Conservation (phyloP, 2,888 invertebrate genomes). For the Macrosiphum euphorbiae region DNA sequence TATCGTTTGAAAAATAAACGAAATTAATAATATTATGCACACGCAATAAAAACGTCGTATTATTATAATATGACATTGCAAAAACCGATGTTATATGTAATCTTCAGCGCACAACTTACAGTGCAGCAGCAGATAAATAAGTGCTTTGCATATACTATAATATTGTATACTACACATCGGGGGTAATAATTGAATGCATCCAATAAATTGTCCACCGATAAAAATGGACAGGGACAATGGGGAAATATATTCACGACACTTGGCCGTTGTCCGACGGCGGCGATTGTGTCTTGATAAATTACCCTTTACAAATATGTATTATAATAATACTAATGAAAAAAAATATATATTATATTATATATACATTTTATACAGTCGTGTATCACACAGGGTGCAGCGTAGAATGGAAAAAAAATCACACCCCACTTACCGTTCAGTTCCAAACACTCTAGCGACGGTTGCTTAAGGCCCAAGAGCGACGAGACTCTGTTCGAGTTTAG, state of each 20-base stretch:
- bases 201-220: conserved; percentile 43
- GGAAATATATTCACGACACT: conserved; percentile 45
- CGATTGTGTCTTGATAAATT: conserved; percentile 57
- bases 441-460: conserved; percentile 51
- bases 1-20: background rate
- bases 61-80: background rate
- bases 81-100: background rate
- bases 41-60: background rate
- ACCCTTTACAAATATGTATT: conserved; percentile 25
- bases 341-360: background rate
- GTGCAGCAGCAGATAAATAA: background rate
- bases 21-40: background rate
- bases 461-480: conserved; percentile 46
- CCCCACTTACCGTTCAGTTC: conserved; percentile 58
- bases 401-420: conserved; percentile 28
- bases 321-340: conserved; percentile 32
- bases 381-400: background rate
- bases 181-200: conserved; percentile 51
- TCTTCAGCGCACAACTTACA: background rate
- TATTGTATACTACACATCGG: background rate
- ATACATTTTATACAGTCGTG: background rate
- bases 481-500: conserved; percentile 55
- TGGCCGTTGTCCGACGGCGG: conserved; percentile 43
- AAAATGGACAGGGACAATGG: conserved; percentile 23
- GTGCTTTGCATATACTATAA: background rate